A percentile compares a stretch with the other conserved stretches of the same genome.
Evolutionary conservation across 1,140 invertebrate genomes (phyloP).

Genomic region (Gryllus bimaculatus): DNA sequence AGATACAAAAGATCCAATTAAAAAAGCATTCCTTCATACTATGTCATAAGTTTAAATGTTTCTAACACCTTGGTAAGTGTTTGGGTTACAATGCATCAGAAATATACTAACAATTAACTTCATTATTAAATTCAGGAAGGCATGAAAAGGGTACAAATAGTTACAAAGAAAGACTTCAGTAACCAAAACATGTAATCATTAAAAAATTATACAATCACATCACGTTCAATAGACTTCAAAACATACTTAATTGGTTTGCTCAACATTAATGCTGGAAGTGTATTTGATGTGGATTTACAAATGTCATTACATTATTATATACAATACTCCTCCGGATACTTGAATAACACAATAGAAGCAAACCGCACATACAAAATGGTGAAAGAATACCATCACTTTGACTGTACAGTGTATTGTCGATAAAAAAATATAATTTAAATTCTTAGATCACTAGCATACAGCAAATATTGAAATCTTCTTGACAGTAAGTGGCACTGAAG

Average conservation of each 20-base stretch:
- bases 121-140: too few relatives aligned
- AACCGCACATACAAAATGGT: neutral
- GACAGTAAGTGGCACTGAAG: neutral
- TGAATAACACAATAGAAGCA: neutral
- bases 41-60: too few relatives aligned
- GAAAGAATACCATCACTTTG: neutral
- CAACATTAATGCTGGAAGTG: neutral
- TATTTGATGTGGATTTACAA: neutral
- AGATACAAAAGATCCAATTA: too few relatives aligned
- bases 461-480: neutral
- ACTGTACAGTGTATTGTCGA: neutral
- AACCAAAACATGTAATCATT: constrained; percentile 2
- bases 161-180: neutral
- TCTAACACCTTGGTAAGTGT: too few relatives aligned
- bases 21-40: too few relatives aligned
- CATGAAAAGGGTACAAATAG: too few relatives aligned
- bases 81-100: too few relatives aligned
- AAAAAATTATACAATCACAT: neutral
- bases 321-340: neutral
- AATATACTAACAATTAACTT: too few relatives aligned
- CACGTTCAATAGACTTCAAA: neutral
- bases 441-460: neutral
- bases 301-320: neutral
- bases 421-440: constrained; percentile 6
- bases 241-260: too few relatives aligned